Base-by-base conservation (phyloP, 2,797 vertebrate genomes). In the Ctenochaetus hawaiiensis region DNA sequence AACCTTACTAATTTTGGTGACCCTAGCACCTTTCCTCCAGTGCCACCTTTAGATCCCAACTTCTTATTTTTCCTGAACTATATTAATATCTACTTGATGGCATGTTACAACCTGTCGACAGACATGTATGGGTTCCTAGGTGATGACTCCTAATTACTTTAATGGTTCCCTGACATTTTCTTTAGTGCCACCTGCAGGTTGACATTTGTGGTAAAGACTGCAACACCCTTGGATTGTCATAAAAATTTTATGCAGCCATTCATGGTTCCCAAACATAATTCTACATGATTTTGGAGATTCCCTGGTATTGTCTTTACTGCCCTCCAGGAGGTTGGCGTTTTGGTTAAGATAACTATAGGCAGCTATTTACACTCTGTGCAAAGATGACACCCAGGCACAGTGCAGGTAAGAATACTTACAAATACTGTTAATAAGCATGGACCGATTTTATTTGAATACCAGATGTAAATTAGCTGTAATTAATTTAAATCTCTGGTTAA, bases 391-490 rank as follows among this genome's bases (percentile, higher is more conserved):
- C 4, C 14, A n/a, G 16, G 45, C 53, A 41, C 16, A 47, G 2
- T 26, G 43, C 52, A 56, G 48, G 53, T 26, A 49, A 22, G 20
- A 58, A 16, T 0, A 0, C 34, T 30, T 52, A n/a, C 17, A 13
- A 18, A 48, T 37, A 17, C 48, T 51, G 48, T 23, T 47, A 57
- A 70, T 52, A 72, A 67, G 53, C 8, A 6, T 4, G 0, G 1
- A 9, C 41, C 23, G 20, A 57, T 75, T 22, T 58, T 16, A 56
- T 59, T 65, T 53, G 43, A 63, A 59, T 44, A 37, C 5, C 18
- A 49, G 48, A 39, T 58, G 65, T 54, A 54, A 75, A 77, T 43
- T 16, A 68, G 30, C 12, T 52, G 6, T 34, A 34, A 34, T 34
- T 34, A 34, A 34, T 34, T 34, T 34, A 34, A 34, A 7, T 34